Percentiles rank a stretch among this genome's conserved stretches.
These are phyloP conservation scores for Zophobas atratus DNA, from an alignment of 1,140 invertebrate genomes.

Conservation along the genomic window DNA sequence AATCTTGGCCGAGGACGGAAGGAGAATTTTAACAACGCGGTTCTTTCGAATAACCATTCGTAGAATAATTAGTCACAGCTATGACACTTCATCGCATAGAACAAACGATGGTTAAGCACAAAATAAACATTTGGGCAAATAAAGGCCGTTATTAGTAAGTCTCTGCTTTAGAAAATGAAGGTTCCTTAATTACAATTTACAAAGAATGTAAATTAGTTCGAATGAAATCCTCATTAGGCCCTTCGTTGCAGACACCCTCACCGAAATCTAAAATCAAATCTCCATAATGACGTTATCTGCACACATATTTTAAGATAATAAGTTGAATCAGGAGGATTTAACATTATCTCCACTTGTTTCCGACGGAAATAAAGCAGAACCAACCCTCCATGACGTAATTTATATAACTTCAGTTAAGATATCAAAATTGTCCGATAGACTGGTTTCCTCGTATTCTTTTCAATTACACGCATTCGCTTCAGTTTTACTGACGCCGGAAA, in stretches of 20 bases:
- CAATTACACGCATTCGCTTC: neutral
- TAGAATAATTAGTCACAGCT: conserved; percentile 29
- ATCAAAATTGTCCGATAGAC: conserved; percentile 15
- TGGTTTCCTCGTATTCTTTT: neutral
- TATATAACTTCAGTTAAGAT: conserved; percentile 24
- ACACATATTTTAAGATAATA: conserved; percentile 23
- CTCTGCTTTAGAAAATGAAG: neutral
- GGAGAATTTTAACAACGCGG: conserved; percentile 17
- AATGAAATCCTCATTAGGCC: conserved; percentile 14
- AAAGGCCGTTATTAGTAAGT: neutral
- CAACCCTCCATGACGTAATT: conserved; percentile 18
- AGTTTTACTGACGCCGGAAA: too few relatives aligned
- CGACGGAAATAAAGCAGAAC: conserved; percentile 34
- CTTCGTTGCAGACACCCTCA: neutral
- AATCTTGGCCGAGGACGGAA: conserved; percentile 3
- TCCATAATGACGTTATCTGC: neutral
- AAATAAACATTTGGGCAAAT: conserved; percentile 2
- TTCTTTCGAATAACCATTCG: conserved; percentile 11
- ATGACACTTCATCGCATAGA: neutral
- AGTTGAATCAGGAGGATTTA: conserved; percentile 10
- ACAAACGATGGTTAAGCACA: neutral
- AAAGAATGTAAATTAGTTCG: conserved; percentile 15
- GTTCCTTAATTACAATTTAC: conserved; percentile 14
- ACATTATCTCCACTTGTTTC: conserved; percentile 15
- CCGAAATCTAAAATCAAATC: neutral